A percentile compares a stretch with the other conserved stretches of the same genome.
phyloP scores from a whole-genome alignment of 2,797 vertebrate species.

The Phrynocephalus forsythii region DNA sequence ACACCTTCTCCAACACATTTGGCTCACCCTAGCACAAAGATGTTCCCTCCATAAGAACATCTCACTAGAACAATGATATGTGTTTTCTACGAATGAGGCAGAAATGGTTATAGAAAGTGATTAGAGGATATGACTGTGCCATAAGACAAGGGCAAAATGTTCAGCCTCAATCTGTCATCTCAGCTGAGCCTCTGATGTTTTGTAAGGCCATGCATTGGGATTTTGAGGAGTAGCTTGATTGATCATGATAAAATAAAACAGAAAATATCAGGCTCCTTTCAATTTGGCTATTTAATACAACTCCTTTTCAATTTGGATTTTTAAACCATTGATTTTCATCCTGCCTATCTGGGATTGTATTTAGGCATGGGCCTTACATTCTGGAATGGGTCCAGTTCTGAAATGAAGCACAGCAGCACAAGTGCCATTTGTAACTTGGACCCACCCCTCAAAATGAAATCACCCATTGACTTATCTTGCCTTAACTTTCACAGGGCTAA shows the following conservation, averaged over 20 bases:
- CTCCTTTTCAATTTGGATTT: no score
- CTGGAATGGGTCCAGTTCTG: no score
- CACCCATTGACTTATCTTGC: no score
- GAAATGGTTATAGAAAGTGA: not conserved
- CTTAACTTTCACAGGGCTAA: no score
- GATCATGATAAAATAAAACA: not conserved
- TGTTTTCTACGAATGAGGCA: constrained; percentile 34
- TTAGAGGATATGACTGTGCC: not conserved
- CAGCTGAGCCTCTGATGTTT: constrained; percentile 35
- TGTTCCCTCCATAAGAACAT: constrained; percentile 22
- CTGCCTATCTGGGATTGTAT: no score
- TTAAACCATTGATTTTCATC: no score
- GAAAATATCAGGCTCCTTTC: not conserved
- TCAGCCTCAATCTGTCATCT: constrained; percentile 19
- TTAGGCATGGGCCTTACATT: no score
- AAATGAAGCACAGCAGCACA: no score
- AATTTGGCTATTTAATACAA: not conserved
- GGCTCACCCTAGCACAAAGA: not conserved
- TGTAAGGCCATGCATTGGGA: not conserved
- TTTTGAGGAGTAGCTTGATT: constrained; percentile 32
- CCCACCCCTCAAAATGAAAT: no score
- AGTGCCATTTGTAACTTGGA: no score
- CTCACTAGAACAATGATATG: constrained; percentile 12
- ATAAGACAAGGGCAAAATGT: constrained; percentile 38
- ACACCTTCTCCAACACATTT: constrained; percentile 11